Evolutionary conservation across 2,888 invertebrate genomes (phyloP).

Genomic region (Andricus curvator): DNA sequence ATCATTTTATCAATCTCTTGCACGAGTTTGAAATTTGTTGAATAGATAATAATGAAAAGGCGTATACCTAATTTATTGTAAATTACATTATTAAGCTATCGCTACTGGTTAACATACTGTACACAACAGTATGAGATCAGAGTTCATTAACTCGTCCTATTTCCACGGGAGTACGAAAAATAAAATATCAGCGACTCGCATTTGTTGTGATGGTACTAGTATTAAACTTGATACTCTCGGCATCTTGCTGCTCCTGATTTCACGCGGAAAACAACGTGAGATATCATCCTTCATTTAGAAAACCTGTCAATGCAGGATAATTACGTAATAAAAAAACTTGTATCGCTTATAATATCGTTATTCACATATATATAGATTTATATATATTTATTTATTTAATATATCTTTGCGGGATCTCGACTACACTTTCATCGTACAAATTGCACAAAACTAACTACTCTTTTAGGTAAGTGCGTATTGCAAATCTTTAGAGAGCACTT

Average conservation of each 20-base stretch:
- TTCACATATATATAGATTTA: not conserved
- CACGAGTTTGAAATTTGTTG: constrained; percentile 7
- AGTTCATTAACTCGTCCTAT: constrained; percentile 2
- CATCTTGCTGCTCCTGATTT: constrained; percentile 70
- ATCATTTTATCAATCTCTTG: constrained; percentile 3
- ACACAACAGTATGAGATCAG: constrained; percentile 33
- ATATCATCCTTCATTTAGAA: constrained; percentile 76
- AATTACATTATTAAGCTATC: constrained; percentile 19
- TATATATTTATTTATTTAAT: constrained; percentile 13
- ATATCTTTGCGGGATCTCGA: constrained; percentile 13
- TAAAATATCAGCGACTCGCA: constrained; percentile 38
- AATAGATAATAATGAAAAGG: constrained; percentile 6
- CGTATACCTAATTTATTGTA: constrained; percentile 22
- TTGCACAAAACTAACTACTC: constrained; percentile 37
- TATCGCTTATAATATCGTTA: constrained; percentile 13
- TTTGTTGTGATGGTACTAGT: constrained; percentile 38
- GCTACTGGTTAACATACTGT: constrained; percentile 37
- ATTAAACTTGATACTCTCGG: constrained; percentile 62
- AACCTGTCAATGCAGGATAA: constrained; percentile 76
- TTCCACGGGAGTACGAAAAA: constrained; percentile 22
- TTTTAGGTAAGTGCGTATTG: constrained; percentile 35
- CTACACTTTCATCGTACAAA: constrained; percentile 35
- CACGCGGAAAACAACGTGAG: constrained; percentile 72
- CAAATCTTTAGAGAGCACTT: constrained; percentile 39
- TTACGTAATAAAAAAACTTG: constrained; percentile 63